Base-by-base conservation (phyloP, 2,797 vertebrate genomes). In the Cichlasoma orientale region DNA sequence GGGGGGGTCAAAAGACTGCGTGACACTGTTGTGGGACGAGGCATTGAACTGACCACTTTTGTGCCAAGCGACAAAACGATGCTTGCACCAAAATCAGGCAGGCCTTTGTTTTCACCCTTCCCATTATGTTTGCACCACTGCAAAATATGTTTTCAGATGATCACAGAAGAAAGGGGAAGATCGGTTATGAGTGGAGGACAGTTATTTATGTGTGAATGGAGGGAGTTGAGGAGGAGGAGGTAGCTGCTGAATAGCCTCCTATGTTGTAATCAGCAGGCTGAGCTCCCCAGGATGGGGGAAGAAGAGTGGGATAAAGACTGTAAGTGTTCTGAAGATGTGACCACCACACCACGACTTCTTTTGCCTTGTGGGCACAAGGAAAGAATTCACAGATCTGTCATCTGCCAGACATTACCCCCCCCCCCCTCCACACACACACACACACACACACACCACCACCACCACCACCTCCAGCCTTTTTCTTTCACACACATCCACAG, bases 81-180 rank as follows among this genome's bases (percentile, higher is more conserved):
- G 93, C 66, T 75, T 6, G 16, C 18, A 12, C 79, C 73, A 71
- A 79, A 74, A 68, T 59, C 77, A 7, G 77, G 38, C 78, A 36
- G 19, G 58, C 50, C 77, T 87, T 80, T 95, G 93, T 95, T 88
- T 92, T 93, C 92, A 36, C 95, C 95, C 96, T 58, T 93, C 92
- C 85, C 77, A 88, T 80, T 85, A 81, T 77, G 69, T 96, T 94
- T 94, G 94, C 91, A 82, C 90, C 82, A 90, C 96, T 95, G 96
- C 95, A 96, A 96, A 97, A 97, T 97, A 96, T 97, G 95, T 97
- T 97, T 97, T 97, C 95, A 96, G 96, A 97, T 95, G 74, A 58
- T 74, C 53, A 25, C 77, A 82, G 85, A 80, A 86, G 76, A 84
- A 87, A 82, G 73, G 74, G 50, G 59, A 70, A 82, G 79, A 84